These are phyloP conservation scores for Lycocorax pyrrhopterus DNA, from an alignment of 2,113 vertebrate species.

Conservation along the genomic window DNA sequence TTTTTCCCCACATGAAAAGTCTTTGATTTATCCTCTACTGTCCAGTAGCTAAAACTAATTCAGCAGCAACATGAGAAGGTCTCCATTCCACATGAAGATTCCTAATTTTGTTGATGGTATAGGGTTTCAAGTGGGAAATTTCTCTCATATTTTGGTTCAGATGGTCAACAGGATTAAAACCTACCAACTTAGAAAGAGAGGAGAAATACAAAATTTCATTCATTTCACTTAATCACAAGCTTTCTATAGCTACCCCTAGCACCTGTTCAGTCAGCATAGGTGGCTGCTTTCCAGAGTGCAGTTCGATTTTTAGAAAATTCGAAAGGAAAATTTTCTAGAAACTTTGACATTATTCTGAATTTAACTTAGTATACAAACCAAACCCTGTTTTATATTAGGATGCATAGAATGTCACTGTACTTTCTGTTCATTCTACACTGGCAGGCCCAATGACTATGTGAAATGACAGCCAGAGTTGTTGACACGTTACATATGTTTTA, in stretches of 20 bases:
- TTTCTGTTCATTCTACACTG: not conserved
- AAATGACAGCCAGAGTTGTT: not conserved
- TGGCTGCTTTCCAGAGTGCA: not conserved
- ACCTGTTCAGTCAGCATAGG: not conserved
- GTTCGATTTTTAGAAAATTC: not conserved
- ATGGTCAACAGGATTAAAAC: not conserved
- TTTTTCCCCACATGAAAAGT: not conserved
- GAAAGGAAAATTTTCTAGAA: not conserved
- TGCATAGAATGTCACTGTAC: not conserved
- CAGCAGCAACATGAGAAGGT: rapidly evolving
- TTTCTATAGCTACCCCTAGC: not conserved
- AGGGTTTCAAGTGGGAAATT: not conserved
- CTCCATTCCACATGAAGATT: not conserved
- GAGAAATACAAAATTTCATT: not conserved
- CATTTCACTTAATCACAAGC: not conserved
- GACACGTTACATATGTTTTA: not conserved
- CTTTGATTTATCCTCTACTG: not conserved
- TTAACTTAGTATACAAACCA: not conserved
- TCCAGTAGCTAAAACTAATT: not conserved
- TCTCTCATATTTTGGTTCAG: not conserved
- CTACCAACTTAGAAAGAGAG: not conserved
- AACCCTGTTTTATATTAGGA: not conserved
- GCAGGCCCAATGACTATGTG: not conserved
- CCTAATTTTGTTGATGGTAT: not conserved
- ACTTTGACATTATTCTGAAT: not conserved